Percentiles rank a stretch among this genome's conserved stretches.
These are phyloP conservation scores for Iphiclides podalirius DNA, from an alignment of 2,888 invertebrate species.

Conservation along the genomic window DNA sequence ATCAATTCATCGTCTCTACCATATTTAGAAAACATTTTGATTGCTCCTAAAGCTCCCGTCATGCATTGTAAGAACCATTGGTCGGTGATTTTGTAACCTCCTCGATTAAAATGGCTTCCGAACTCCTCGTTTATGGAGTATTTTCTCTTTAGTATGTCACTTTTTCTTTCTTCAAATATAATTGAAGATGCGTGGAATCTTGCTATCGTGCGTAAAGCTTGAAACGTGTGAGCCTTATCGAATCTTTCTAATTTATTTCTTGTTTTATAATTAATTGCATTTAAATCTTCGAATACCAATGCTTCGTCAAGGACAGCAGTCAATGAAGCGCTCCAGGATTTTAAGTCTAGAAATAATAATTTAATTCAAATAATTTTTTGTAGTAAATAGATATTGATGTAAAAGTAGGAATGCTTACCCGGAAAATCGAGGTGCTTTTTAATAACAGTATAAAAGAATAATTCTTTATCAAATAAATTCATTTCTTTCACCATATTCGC, in stretches of 20 bases:
- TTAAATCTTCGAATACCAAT: constrained; percentile 67
- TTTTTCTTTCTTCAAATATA: constrained; percentile 70
- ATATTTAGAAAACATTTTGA: constrained; percentile 56
- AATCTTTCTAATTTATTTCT: constrained; percentile 58
- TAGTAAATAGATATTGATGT: background rate
- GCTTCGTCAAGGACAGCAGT: constrained; percentile 48
- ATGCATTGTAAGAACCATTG: constrained; percentile 63
- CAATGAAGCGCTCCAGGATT: constrained; percentile 57
- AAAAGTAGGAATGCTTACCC: constrained; percentile 43
- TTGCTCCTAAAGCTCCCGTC: constrained; percentile 52
- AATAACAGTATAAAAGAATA: constrained; percentile 52
- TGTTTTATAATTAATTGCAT: constrained; percentile 47
- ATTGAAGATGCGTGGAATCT: constrained; percentile 75
- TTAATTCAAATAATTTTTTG: too few species aligned
- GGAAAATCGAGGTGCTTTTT: constrained; percentile 46
- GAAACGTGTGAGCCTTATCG: constrained; percentile 66
- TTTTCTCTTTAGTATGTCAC: constrained; percentile 39
- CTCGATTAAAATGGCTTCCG: constrained; percentile 39
- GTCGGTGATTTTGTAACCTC: constrained; percentile 47
- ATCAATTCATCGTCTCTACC: constrained; percentile 34
- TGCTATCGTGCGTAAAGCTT: constrained; percentile 66
- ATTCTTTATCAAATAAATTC: constrained; percentile 57
- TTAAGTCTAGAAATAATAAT: constrained; percentile 48
- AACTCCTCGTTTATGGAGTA: constrained; percentile 55
- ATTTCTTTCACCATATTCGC: constrained; percentile 59